Percentiles rank a stretch among this genome's conserved stretches.
These are phyloP conservation scores for Opisthograptis luteolata DNA, from an alignment of 2,888 invertebrate genomes.

Conservation along the genomic window DNA sequence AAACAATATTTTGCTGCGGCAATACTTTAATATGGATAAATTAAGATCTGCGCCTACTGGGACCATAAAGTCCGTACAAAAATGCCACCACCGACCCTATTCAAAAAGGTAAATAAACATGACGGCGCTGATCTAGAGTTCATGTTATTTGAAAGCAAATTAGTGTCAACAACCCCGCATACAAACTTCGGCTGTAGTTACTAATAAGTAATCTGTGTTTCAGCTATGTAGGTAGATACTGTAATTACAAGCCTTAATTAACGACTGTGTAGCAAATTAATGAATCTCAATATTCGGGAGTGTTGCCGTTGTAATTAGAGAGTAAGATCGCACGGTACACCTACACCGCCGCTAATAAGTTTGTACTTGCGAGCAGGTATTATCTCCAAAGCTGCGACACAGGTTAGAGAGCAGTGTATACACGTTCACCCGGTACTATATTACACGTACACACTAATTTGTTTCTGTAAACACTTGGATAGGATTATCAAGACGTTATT, in stretches of 20 bases:
- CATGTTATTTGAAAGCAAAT: too few relatives aligned
- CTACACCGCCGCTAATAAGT: slow-evolving; percentile 33
- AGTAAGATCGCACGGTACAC: slow-evolving; percentile 25
- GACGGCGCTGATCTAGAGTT: too few relatives aligned
- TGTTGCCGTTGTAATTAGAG: slow-evolving; percentile 35
- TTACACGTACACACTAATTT: slow-evolving; percentile 50
- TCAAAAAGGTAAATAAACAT: too few relatives aligned
- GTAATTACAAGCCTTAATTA: slow-evolving; percentile 29
- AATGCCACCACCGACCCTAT: too few relatives aligned
- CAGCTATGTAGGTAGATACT: background rate
- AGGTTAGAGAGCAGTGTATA: slow-evolving; percentile 12
- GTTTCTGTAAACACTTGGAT: slow-evolving; percentile 48
- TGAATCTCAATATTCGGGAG: slow-evolving; percentile 36
- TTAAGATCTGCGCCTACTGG: too few relatives aligned
- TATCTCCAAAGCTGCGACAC: slow-evolving; percentile 24
- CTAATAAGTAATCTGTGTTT: too few relatives aligned
- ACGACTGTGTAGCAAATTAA: slow-evolving; percentile 33
- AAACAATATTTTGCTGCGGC: too few relatives aligned
- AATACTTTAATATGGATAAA: too few relatives aligned
- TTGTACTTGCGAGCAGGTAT: slow-evolving; percentile 35
- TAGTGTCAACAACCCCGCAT: slow-evolving; percentile 9
- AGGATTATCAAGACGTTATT: slow-evolving; percentile 30
- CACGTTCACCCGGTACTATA: slow-evolving; percentile 12
- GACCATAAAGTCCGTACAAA: too few relatives aligned
- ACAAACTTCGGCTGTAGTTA: too few relatives aligned